A percentile compares a stretch with the other conserved stretches of the same genome.
Evolutionary conservation across 2,888 invertebrate species (phyloP).

Genomic region (Anaspis maculata): DNA sequence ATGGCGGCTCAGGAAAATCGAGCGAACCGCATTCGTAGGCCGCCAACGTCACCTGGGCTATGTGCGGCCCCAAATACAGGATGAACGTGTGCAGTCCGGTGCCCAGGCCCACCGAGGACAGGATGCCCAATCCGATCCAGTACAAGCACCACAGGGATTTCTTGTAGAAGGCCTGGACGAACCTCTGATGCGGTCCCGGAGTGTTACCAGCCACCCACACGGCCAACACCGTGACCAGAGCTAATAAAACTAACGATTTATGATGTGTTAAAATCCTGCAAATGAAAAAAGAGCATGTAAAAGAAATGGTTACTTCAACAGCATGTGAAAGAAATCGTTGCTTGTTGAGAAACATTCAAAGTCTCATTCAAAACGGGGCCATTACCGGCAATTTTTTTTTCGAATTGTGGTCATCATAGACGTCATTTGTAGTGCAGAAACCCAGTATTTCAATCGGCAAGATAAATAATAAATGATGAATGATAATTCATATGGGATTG

Average conservation of each 20-base stretch:
- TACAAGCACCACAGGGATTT: slow-evolving; percentile 39
- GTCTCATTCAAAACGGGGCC: no score
- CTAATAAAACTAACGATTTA: slow-evolving; percentile 42
- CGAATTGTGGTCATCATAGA: no score
- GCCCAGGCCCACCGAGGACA: slow-evolving; percentile 96
- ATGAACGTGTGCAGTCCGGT: slow-evolving; percentile 98
- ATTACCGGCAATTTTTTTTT: no score
- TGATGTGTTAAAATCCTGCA: slow-evolving; percentile 54
- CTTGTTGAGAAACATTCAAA: no score
- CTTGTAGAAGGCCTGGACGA: slow-evolving; percentile 46
- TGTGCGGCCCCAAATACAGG: slow-evolving; percentile 97
- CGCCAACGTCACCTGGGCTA: slow-evolving; percentile 95
- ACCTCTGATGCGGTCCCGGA: slow-evolving; percentile 57
- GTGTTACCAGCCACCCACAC: slow-evolving; percentile 50
- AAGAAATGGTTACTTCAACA: no score
- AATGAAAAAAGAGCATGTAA: slow-evolving; percentile 25
- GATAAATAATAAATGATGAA: no score
- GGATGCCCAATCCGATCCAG: slow-evolving; percentile 60
- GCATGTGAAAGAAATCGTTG: no score
- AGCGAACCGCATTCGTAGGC: slow-evolving; percentile 94
- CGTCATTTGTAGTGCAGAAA: no score
- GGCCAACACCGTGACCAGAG: slow-evolving; percentile 44
- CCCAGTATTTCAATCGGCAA: no score
- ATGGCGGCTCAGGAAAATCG: slow-evolving; percentile 95
- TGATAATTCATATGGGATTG: no score